Percentiles rank a stretch among this genome's conserved stretches.
phyloP scores from a whole-genome alignment of 2,113 vertebrate species.

The Amblyornis subalaris region DNA sequence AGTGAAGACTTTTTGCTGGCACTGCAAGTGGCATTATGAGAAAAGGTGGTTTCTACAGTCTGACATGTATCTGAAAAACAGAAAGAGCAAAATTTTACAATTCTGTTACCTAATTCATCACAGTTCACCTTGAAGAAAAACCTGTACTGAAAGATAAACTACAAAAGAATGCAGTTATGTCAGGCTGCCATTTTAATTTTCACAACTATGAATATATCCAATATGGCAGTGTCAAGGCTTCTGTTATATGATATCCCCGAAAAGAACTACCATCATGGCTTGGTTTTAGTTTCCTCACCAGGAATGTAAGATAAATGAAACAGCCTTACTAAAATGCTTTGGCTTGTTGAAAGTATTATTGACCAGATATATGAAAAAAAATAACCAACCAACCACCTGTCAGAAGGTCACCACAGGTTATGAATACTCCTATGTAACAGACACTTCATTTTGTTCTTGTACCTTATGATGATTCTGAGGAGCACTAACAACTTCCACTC shows the following conservation, averaged over 20 bases:
- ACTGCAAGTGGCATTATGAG: constrained; percentile 5
- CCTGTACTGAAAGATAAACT: not conserved
- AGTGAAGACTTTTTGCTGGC: constrained; percentile 33
- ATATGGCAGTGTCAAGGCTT: not conserved
- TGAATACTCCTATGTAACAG: not conserved
- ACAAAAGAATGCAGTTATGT: not conserved
- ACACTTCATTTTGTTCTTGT: not conserved
- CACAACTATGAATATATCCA: not conserved
- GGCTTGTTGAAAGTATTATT: not conserved
- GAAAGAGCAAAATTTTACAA: not conserved
- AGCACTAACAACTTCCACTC: not conserved
- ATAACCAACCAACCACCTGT: not conserved
- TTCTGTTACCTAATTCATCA: not conserved
- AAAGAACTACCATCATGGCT: not conserved
- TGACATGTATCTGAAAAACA: constrained; percentile 66
- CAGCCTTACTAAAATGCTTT: not conserved
- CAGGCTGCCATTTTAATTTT: not conserved
- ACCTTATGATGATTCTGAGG: not conserved
- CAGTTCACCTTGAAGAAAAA: not conserved
- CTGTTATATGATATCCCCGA: not conserved
- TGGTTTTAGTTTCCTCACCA: not conserved
- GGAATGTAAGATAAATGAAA: not conserved
- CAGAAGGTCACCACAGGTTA: not conserved
- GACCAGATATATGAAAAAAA: not conserved
- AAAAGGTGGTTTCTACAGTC: not conserved